phyloP scores from a whole-genome alignment of 2,113 vertebrate genomes.

The Grallaria varia region DNA sequence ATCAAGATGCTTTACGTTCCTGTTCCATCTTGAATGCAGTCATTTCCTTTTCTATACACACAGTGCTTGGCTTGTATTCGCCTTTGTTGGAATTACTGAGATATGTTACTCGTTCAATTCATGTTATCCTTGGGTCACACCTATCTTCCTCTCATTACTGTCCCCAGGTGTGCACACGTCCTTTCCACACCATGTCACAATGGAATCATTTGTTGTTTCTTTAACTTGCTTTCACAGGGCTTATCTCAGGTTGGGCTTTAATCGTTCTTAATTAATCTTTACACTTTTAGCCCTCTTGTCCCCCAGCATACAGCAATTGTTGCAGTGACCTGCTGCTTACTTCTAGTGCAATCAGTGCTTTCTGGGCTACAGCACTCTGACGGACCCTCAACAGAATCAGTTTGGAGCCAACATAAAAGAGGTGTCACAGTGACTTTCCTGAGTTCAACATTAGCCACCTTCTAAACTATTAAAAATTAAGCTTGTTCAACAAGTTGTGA shows the following conservation, averaged over 20 bases:
- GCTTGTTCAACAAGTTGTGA: background rate
- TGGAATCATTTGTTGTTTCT: background rate
- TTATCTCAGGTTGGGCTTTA: background rate
- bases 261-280: background rate
- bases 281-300: background rate
- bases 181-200: background rate
- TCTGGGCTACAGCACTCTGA: background rate
- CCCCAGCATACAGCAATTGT: background rate
- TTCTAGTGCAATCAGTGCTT: background rate
- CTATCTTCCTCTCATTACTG: background rate
- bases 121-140: background rate
- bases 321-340: background rate
- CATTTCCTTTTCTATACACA: constrained; percentile 11
- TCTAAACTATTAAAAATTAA: background rate
- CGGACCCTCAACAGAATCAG: fast-evolving
- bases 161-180: background rate
- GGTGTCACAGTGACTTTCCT: background rate
- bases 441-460: background rate
- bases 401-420: background rate
- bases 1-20: constrained; percentile 5
- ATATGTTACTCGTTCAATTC: background rate
- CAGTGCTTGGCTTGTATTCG: background rate
- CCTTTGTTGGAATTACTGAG: background rate
- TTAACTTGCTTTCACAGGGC: background rate
- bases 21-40: background rate